Base-by-base conservation (phyloP, 2,888 invertebrate genomes). In the Sinhomidia bicolor region DNA sequence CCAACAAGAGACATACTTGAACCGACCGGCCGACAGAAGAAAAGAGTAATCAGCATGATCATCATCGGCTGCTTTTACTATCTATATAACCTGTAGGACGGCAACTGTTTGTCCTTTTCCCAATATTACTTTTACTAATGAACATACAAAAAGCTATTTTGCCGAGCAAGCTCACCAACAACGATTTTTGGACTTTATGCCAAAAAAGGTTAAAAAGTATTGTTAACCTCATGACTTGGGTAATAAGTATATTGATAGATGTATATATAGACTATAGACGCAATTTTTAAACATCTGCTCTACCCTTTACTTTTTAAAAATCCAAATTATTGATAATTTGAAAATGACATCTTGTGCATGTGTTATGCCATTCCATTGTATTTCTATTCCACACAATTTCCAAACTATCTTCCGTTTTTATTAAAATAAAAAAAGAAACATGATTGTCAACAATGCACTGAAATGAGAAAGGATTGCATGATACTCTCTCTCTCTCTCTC, bases 1-100 rank as follows among this genome's bases (percentile, higher is more conserved):
- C 80, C 80, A 80, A 44, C 80, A 80, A 80, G 74, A 44, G 81
- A 80, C 60, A 51, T 32, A 62, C n/a, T n/a, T n/a, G n/a, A 87
- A 76, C 84, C 62, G 29, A 44, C 60, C 41, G 29, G 17, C 74
- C 47, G 10, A 57, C 12, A 9, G 29, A 65, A 20, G 47, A 14
- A 14, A 47, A 47, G 5, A 68, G 17, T 41, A 23, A 36, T 60
- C 26, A 32, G 3, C 44, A 76, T 44, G 60, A 44, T 36, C 74
- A 29, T 20, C 68, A 47, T n/a, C 29, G 62, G n/a, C 29, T 44
- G 26, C 74, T 60, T 57, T 78, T 54, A 57, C 41, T 44, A 32
- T 36, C 23, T 79, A 60, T 36, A 3, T 36, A 36, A 23, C 41
- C 36, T 23, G 7, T 6, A 29, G 12, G n/a, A 57, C 32, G 26